Percentiles rank a stretch among this genome's conserved stretches.
Conservation (phyloP, 2,888 invertebrate genomes). For the Helobdella robusta region DNA sequence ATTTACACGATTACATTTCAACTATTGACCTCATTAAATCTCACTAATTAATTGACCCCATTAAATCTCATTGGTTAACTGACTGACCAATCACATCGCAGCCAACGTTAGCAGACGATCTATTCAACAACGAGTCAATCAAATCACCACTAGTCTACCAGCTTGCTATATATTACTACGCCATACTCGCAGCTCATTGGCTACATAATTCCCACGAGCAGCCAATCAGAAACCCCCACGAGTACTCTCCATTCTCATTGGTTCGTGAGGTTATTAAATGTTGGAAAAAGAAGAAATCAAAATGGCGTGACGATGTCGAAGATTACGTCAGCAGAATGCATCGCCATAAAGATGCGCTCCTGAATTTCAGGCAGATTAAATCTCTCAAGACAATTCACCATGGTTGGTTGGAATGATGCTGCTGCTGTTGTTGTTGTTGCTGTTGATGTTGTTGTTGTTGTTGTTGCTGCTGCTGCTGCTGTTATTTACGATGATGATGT, state of each 20-base stretch:
- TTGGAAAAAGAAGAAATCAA: not conserved
- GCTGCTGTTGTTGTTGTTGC: too few species aligned
- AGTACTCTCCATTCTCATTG: constrained; percentile 37
- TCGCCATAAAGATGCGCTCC: constrained; percentile 45
- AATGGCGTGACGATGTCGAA: constrained; percentile 32
- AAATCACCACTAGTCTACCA: constrained; percentile 48
- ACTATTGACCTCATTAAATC: too few species aligned
- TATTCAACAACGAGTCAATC: too few species aligned
- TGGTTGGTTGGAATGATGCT: too few species aligned
- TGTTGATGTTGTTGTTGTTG: too few species aligned
- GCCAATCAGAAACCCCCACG: constrained; percentile 36
- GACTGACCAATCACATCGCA: too few species aligned
- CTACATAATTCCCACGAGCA: constrained; percentile 36
- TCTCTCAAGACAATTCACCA: constrained; percentile 48
- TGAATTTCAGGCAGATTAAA: constrained; percentile 51
- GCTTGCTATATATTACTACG: constrained; percentile 49
- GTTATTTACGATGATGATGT: too few species aligned
- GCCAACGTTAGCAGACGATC: too few species aligned
- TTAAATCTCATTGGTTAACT: too few species aligned
- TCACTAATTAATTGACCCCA: too few species aligned
- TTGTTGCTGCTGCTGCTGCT: too few species aligned
- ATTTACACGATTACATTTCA: too few species aligned
- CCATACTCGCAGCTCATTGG: constrained; percentile 42
- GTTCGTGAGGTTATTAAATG: constrained; percentile 36
- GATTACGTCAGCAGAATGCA: constrained; percentile 41